Conservation (phyloP, 2,113 vertebrate species). For the Psilopsiagon aurifrons region DNA sequence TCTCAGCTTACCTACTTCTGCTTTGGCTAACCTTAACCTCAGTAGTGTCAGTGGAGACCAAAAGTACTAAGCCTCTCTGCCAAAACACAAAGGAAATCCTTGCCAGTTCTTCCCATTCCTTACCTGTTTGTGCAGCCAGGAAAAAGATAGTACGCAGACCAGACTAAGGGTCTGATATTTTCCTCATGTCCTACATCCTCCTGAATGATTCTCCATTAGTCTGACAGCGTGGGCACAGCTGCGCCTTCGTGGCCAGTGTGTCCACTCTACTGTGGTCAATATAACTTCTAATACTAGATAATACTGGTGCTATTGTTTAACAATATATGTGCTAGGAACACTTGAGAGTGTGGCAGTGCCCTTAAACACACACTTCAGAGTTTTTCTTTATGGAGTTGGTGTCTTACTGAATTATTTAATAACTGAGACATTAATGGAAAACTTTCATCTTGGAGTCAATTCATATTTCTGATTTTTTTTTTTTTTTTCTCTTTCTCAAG, state of each 20-base stretch:
- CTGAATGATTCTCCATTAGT: background rate
- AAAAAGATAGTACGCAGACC: background rate
- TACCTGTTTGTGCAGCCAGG: background rate
- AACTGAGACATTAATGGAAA: background rate
- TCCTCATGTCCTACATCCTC: background rate
- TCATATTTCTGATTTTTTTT: background rate
- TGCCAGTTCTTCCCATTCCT: background rate
- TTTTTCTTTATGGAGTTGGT: background rate
- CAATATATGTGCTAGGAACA: background rate
- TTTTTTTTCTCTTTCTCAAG: background rate
- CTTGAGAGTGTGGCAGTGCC: background rate
- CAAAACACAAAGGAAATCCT: background rate
- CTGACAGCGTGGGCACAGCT: background rate
- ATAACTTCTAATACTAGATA: background rate
- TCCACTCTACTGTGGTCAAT: background rate
- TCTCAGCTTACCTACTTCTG: background rate
- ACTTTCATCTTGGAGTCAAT: background rate
- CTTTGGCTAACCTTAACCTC: background rate
- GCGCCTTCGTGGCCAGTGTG: accelerated
- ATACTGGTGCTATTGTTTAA: background rate
- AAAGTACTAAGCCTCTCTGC: background rate
- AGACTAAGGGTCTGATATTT: background rate
- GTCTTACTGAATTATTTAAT: background rate
- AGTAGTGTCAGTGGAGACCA: background rate
- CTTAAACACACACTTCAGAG: background rate